These are phyloP conservation scores for Malurus splendens DNA, from an alignment of 2,797 vertebrate genomes.

Conservation along the genomic window DNA sequence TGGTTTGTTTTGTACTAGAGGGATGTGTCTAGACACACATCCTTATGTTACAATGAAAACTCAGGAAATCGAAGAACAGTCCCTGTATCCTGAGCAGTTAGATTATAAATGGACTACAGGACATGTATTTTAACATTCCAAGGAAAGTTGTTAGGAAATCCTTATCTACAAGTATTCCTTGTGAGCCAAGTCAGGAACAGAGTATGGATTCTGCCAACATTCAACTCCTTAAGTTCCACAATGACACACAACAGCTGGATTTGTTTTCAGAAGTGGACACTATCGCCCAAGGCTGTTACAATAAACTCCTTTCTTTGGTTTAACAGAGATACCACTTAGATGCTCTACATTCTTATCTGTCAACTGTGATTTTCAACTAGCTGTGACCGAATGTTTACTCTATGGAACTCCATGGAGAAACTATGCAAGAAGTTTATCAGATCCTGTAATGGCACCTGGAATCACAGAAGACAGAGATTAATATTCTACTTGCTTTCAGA, in stretches of 20 bases:
- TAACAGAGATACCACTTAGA: not conserved
- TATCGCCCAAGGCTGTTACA: not conserved
- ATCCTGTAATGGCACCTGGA: not conserved
- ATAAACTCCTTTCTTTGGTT: not conserved
- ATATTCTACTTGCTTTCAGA: not conserved
- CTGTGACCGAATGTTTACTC: not conserved
- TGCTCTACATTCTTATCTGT: not conserved
- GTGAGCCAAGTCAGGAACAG: not conserved
- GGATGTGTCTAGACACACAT: not conserved
- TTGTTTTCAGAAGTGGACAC: not conserved
- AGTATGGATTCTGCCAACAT: not conserved
- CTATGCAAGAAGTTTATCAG: not conserved
- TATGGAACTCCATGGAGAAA: not conserved
- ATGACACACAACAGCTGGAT: not conserved
- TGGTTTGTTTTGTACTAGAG: not conserved
- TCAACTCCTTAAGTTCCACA: not conserved
- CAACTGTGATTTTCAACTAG: not conserved
- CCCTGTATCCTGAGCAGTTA: not conserved
- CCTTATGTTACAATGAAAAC: not conserved
- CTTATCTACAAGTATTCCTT: not conserved
- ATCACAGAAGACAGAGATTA: not conserved
- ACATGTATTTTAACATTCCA: not conserved
- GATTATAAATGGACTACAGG: not conserved
- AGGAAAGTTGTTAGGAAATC: not conserved
- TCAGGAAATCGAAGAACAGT: not conserved